Conservation (phyloP, 2,113 vertebrate genomes). For the Turdus rufiventris region DNA sequence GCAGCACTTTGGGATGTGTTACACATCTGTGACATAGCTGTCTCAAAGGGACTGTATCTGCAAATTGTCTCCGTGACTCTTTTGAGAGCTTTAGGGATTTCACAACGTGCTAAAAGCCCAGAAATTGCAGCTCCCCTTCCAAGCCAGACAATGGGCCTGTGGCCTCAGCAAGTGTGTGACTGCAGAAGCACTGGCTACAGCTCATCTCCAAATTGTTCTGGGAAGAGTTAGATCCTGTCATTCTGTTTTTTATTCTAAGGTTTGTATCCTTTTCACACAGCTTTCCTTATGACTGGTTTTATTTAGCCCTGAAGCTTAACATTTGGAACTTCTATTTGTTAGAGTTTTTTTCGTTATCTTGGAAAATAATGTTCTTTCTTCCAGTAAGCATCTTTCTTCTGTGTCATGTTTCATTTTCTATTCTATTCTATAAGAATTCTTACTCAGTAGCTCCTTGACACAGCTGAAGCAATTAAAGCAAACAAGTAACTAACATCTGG, state of each 20-base stretch:
- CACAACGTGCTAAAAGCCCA: background rate
- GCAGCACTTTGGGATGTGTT: background rate
- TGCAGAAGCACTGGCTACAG: background rate
- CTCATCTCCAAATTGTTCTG: background rate
- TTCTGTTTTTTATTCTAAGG: slow-evolving; percentile 6
- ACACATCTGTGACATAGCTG: background rate
- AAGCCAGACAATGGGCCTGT: slow-evolving; percentile 5
- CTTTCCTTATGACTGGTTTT: slow-evolving; percentile 2
- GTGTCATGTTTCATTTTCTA: slow-evolving; percentile 16
- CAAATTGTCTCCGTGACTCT: background rate
- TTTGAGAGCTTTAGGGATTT: background rate
- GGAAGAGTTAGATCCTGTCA: background rate
- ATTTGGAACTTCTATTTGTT: slow-evolving; percentile 23
- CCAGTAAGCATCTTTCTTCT: slow-evolving; percentile 10
- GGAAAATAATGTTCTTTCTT: slow-evolving; percentile 20
- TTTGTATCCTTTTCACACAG: slow-evolving; percentile 25
- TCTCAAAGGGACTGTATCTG: background rate
- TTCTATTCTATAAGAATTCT: background rate
- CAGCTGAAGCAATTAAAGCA: slow-evolving; percentile 24
- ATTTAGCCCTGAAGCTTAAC: slow-evolving; percentile 54
- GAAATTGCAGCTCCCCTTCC: background rate
- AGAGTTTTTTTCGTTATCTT: background rate
- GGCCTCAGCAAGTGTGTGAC: background rate
- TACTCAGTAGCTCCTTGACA: slow-evolving; percentile 16
- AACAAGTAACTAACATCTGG: slow-evolving; percentile 37